These are phyloP conservation scores for Falco peregrinus DNA, from an alignment of 2,797 vertebrate genomes.

Conservation along the genomic window DNA sequence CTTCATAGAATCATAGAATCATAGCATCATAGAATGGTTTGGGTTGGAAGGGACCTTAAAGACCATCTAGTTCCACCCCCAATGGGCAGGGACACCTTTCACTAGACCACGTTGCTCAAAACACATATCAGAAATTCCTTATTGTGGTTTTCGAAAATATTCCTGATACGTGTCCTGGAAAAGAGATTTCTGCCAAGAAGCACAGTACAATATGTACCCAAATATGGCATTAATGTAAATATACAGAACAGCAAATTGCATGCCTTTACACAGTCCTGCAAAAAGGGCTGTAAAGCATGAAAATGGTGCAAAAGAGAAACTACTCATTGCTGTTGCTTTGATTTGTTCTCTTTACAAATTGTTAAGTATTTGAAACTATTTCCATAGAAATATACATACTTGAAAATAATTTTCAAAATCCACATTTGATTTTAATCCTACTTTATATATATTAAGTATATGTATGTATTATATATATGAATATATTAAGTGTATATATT, in stretches of 20 bases:
- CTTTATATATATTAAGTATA: neutral
- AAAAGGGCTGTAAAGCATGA: neutral
- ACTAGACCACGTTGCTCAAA: no score
- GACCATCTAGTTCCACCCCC: no score
- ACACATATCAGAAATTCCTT: neutral
- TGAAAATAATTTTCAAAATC: neutral
- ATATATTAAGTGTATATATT: neutral
- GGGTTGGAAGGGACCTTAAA: no score
- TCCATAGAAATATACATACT: neutral
- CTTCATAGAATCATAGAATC: neutral
- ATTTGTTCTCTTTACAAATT: neutral
- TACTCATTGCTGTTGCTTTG: neutral
- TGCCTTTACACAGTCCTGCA: neutral
- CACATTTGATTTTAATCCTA: neutral
- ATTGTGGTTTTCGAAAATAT: neutral
- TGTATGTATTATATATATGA: no score
- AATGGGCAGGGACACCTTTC: no score
- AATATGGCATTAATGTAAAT: neutral
- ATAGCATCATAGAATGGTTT: no score
- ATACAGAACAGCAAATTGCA: neutral
- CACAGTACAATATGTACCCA: neutral
- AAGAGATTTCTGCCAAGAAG: neutral
- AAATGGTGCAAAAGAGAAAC: neutral
- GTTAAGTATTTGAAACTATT: neutral
- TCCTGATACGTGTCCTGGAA: neutral